These are phyloP conservation scores for Cisticola juncidis DNA, from an alignment of 2,113 vertebrate species.

Conservation along the genomic window DNA sequence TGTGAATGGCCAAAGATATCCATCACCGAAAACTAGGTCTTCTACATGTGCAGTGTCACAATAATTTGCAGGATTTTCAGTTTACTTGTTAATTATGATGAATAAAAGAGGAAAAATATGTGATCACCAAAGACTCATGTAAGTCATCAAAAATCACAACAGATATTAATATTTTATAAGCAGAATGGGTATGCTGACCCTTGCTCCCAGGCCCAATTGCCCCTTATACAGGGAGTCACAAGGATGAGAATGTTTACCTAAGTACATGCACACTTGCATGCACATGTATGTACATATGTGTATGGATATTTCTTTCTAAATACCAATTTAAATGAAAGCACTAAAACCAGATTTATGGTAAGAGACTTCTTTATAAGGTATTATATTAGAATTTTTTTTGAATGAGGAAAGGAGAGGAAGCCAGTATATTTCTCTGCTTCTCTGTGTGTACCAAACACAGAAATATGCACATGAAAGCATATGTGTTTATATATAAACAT, in stretches of 20 bases:
- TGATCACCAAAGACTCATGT: not conserved
- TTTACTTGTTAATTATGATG: not conserved
- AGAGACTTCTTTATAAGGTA: not conserved
- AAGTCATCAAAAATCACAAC: not conserved
- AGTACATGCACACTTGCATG: rapidly evolving
- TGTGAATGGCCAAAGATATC: not conserved
- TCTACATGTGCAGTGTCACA: not conserved
- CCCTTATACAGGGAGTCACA: not conserved
- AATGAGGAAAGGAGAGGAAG: not conserved
- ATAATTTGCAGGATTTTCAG: not conserved
- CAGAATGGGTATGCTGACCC: not conserved
- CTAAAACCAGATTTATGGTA: not conserved
- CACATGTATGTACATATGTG: not conserved
- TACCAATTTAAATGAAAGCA: not conserved
- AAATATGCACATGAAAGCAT: not conserved
- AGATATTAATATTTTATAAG: not conserved
- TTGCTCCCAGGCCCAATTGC: rapidly evolving
- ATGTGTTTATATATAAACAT: not conserved
- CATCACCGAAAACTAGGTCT: not conserved
- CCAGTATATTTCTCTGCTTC: not conserved
- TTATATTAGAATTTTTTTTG: not conserved
- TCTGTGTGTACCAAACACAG: not conserved
- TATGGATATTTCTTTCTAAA: not conserved
- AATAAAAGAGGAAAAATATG: not conserved
- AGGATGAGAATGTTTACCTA: not conserved